These are phyloP conservation scores for Pygoscelis adeliae DNA, from an alignment of 2,113 vertebrate genomes.

Conservation along the genomic window DNA sequence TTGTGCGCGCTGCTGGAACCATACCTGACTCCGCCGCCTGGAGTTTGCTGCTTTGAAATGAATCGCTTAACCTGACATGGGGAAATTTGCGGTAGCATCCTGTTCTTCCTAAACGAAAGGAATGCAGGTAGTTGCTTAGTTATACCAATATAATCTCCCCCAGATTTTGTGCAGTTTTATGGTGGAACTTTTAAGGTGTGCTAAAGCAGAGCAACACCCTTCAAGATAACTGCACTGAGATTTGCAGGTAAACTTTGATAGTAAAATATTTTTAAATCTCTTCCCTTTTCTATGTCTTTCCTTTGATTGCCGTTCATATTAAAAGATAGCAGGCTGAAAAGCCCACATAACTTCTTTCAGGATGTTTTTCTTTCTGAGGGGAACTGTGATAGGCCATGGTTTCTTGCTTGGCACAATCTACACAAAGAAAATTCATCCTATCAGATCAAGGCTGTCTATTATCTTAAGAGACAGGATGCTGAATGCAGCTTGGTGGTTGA, in stretches of 20 bases:
- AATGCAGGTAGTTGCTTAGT: neutral
- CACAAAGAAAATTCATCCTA: neutral
- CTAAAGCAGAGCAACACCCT: neutral
- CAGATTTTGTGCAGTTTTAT: neutral
- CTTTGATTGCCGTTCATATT: neutral
- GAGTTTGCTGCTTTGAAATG: constrained; percentile 1
- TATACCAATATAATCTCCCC: neutral
- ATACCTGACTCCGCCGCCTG: constrained; percentile 36
- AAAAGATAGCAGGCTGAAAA: neutral
- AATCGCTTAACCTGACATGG: neutral
- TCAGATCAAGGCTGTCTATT: neutral
- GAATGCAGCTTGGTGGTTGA: neutral
- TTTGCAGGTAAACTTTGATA: neutral
- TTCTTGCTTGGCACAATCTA: neutral
- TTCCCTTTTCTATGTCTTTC: neutral
- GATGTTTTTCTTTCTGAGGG: neutral
- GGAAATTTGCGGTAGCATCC: neutral
- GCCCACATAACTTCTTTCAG: neutral
- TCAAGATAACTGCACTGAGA: neutral
- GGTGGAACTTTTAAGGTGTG: neutral
- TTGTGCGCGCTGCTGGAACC: constrained; percentile 3
- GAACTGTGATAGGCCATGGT: neutral
- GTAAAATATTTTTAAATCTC: neutral
- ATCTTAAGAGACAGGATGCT: neutral
- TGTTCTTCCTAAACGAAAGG: neutral